Evolutionary conservation across 1,140 invertebrate genomes (phyloP), one percentile per base, ranked within the genome.

Genomic region (Venturia canescens): DNA sequence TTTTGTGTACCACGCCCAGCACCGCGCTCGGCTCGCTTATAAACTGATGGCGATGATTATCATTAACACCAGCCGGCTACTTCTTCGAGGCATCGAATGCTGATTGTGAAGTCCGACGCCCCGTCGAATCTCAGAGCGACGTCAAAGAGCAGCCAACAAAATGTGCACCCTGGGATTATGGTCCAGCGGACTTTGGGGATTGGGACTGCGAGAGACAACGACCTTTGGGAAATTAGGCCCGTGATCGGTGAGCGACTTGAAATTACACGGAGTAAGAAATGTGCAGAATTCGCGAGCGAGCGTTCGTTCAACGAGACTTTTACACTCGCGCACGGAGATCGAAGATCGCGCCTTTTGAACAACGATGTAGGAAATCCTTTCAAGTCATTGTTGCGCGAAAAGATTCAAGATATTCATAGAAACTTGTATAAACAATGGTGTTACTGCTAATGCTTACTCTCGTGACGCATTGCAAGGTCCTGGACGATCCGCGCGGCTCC

Each of bases 321-420:
- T n/a, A n/a, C n/a, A n/a, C n/a, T n/a, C n/a, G n/a, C n/a, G n/a
- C n/a, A 13, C 38, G 13, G 5, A 44, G 38, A 44, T 13, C 7
- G 38, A 44, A 44, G 13, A 44, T 44, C 38, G 38, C 13, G 7
- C 13, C 13, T 6, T 6, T 44, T 9, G 7, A 44, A 44, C 13
- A 13, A 44, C 7, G 38, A 44, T 44, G 13, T 13, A 44, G 38
- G 78, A 87, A 88, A 88, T 86, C 82, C 78, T 82, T 85, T 84
- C 86, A 87, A 85, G 85, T 87, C 84, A 85, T 87, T 83, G 78
- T 78, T 83, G 78, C 79, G 18, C 4, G 18, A n/a, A 13, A 53
- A 21, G 50, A n/a, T 53, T 53, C 11, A 53, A 53, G 50, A 53
- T 26, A 71, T 71, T 71, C 21, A 26, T 48, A 31, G 48, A 29